Percentiles rank a stretch among this genome's conserved stretches.
Evolutionary conservation across 2,888 invertebrate species (phyloP).

Genomic region (Megastigmus dorsalis): DNA sequence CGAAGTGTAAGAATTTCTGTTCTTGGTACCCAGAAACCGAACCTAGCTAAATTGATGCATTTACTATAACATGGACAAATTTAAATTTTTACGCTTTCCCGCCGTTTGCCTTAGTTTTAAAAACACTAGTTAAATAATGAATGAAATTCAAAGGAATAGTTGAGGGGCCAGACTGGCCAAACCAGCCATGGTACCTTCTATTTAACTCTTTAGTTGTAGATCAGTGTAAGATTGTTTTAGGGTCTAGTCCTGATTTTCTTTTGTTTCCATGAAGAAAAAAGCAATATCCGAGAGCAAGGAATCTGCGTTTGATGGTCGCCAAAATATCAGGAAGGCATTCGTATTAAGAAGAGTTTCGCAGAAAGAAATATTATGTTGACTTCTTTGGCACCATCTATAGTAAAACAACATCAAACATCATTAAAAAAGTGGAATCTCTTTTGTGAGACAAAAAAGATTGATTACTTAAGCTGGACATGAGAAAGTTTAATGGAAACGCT

Average conservation of each 20-base stretch:
- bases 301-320: conserved; percentile 29
- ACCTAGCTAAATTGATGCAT: conserved; percentile 40
- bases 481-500: not conserved
- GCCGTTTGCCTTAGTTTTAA: conserved; percentile 48
- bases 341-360: not conserved
- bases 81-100: conserved; percentile 54
- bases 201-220: not conserved
- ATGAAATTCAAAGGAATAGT: too few relatives aligned
- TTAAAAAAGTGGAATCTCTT: not conserved
- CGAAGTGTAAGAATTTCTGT: conserved; percentile 45
- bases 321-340: conserved; percentile 33
- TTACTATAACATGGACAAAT: conserved; percentile 37
- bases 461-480: not conserved
- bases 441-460: not conserved
- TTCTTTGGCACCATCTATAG: not conserved
- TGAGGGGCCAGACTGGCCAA: conserved; percentile 59
- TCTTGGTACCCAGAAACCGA: conserved; percentile 49
- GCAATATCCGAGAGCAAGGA: conserved; percentile 54
- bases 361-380: not conserved
- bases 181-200: conserved; percentile 60
- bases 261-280: conserved; percentile 55
- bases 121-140: conserved; percentile 45
- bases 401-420: not conserved
- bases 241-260: conserved; percentile 55
- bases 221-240: conserved; percentile 36